Conservation (phyloP, 2,113 vertebrate genomes). For the Lagopus leucura region DNA sequence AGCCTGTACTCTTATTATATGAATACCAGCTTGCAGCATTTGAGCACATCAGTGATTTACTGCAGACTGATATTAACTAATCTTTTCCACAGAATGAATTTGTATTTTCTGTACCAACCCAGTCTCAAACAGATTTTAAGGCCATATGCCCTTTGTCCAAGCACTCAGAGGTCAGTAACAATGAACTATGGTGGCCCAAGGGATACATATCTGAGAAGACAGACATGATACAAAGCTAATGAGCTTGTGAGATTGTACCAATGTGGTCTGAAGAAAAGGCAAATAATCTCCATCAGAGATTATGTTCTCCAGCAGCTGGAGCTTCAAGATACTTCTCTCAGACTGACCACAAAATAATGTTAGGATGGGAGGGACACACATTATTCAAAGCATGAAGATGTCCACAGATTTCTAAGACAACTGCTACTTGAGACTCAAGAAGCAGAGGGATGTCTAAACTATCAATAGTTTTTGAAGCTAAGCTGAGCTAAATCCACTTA, state of each 20-base stretch:
- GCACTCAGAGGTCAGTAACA: not conserved
- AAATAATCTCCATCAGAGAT: not conserved
- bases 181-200: not conserved
- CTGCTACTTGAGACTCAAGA: not conserved
- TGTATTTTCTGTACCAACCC: not conserved
- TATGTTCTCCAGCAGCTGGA: not conserved
- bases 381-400: not conserved
- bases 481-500: not conserved
- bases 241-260: not conserved
- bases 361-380: not conserved
- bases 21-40: not conserved
- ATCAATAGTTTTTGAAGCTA: not conserved
- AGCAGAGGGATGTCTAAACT: not conserved
- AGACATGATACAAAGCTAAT: not conserved
- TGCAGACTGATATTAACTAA: not conserved
- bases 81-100: not conserved
- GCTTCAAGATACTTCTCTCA: not conserved
- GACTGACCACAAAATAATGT: not conserved
- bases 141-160: not conserved
- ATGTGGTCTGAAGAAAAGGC: not conserved
- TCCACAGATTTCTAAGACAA: not conserved
- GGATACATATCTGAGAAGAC: not conserved
- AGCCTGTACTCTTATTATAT: not conserved
- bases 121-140: not conserved
- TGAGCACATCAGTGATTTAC: not conserved